Base-by-base conservation (phyloP, 2,113 vertebrate genomes). In the Bufo gargarizans region DNA sequence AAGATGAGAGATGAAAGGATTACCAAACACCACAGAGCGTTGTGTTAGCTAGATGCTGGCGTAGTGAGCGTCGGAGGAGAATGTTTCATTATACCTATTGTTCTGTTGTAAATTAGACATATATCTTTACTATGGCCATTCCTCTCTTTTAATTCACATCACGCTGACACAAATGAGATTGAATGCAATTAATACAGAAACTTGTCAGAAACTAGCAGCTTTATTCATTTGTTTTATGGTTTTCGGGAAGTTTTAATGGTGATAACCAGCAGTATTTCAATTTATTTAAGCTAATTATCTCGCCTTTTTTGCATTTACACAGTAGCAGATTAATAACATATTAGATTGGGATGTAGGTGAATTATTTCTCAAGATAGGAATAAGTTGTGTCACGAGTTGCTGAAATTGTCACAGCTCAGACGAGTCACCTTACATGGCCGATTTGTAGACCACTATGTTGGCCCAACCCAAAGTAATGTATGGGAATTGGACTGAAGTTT, bases 41-140 rank as follows among this genome's bases (percentile, higher is more conserved):
- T 89, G 89, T 89, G 78, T 88, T 87, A 77, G 71, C 53, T 49
- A 86, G 74, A 1, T 82, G 19, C 61, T 59, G 86, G 17, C 86
- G 85, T 3, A 0, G 11, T 89, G 59, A 88, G 43, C 85, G 1
- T 4, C 87, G 89, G 55, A 84, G 49, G n/a, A 58, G 22, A 77
- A 87, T 77, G 55, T 65, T 49, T 72, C 86, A 90, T 91, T 91
- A 20, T 10, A 69, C 89, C 88, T 78, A 87, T 74, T 89, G 72
- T 14, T 6, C 78, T 91, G 49, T 43, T 86, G 17, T 20, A 87
- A 59, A 84, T 89, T 82, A 89, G 80, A 88, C 89, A 84, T 85
- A 85, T 16, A n/a, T 89, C 89, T 89, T 91, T 22, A 82, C 86
- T 79, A 85, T 87, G 78, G 59, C 58, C 6, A 86, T 1, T 85